Conservation (phyloP, 2,888 invertebrate species). For the Mythimna vitellina region DNA sequence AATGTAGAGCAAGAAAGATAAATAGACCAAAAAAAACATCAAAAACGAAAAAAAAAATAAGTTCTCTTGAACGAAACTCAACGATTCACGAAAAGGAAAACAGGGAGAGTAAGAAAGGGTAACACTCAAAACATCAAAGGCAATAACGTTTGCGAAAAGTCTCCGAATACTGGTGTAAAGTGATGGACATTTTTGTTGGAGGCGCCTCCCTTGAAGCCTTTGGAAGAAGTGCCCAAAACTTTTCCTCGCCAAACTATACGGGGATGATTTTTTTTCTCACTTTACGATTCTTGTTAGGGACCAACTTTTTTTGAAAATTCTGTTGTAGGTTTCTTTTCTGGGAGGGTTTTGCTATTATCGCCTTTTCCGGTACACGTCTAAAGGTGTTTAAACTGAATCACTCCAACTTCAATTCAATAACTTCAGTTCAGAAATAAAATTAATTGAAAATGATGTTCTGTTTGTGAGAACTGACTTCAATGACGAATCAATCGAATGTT, state of each 20-base stretch:
- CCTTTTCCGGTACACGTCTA: neutral
- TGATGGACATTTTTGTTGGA: conserved; percentile 72
- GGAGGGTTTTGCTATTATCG: conserved; percentile 1
- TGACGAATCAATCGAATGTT: no score
- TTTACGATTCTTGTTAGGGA: conserved; percentile 36
- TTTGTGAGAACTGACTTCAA: no score
- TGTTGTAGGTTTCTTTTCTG: conserved; percentile 5
- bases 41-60: conserved; percentile 42
- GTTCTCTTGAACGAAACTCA: conserved; percentile 55
- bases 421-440: neutral
- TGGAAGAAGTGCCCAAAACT: conserved; percentile 67
- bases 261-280: conserved; percentile 50
- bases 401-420: conserved; percentile 14
- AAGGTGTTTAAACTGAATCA: conserved; percentile 36
- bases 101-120: conserved; percentile 70
- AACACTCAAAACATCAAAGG: conserved; percentile 80
- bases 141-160: conserved; percentile 72
- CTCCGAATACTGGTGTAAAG: conserved; percentile 67
- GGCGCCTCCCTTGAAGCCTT: conserved; percentile 73
- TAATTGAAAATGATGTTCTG: neutral
- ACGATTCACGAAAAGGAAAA: conserved; percentile 71
- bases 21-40: conserved; percentile 41
- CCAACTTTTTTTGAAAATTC: conserved; percentile 32
- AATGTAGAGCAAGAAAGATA: conserved; percentile 13
- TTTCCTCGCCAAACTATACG: conserved; percentile 61